Base-by-base conservation (phyloP, 2,113 vertebrate species). In the Montifringilla adamsi region DNA sequence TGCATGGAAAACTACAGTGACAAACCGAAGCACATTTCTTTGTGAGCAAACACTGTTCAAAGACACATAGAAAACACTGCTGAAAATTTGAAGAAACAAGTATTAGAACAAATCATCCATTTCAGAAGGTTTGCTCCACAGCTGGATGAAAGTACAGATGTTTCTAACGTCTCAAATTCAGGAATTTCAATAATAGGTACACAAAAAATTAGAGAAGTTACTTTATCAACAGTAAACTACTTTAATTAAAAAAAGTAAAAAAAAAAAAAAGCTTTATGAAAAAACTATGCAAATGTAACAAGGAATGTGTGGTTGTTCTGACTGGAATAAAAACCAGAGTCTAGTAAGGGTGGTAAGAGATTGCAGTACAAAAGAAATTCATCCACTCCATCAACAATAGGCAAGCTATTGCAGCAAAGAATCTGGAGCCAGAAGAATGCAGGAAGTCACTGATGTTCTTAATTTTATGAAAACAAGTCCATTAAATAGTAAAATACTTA, bases 11-110 rank as follows among this genome's bases (percentile, higher is more conserved):
- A 77, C 63, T 75, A 37, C 3, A 56, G 7, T 13, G 27, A 70
- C 52, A 90, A 92, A 49, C 31, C 26, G 4, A 66, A 72, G 13
- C 4, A 8, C 16, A n/a, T 50, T 67, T 49, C 31, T 50, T 52
- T 28, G 60, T 66, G 46, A 77, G 13, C 22, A 78, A 78, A 74
- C 9, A 22, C 10, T 47, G 4, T 1, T 46, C 27, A 76, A 87
- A 67, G 23, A n/a, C 1, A 4, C 31, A 62, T 0, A 60, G 30
- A 47, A 78, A 82, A 85, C 20, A 52, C 0, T 19, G 8, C 26
- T 78, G 31, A 74, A 50, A 7, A 53, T n/a, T 1, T 74, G 41
- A 88, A 70, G 33, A 85, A 88, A 69, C 15, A 53, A 44, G 22
- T 59, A 28, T 13, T 50, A 69, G 44, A 77, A 84, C 11, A 69